phyloP scores from a whole-genome alignment of 37 sponge, comb jelly and placozoan genomes.

The Chondrilla cf. caribensis region DNA sequence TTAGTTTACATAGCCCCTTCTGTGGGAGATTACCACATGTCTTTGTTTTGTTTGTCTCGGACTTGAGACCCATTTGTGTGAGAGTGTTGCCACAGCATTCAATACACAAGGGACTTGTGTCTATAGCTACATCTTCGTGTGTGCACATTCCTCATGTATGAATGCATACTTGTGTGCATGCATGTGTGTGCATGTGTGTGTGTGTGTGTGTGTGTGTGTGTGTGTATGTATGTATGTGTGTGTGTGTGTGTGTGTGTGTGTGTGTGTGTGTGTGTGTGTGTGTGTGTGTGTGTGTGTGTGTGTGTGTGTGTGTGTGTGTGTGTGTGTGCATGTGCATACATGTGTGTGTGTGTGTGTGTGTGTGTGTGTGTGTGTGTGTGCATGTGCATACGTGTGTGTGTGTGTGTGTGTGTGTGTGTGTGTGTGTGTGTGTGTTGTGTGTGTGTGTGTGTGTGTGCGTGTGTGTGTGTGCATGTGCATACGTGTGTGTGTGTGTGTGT shows the following conservation, averaged over 20 bases:
- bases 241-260: conserved; percentile 7
- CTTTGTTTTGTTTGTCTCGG: too few species aligned
- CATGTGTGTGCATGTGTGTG: neutral
- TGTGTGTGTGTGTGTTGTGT: neutral
- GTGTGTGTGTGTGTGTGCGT: conserved; percentile 15
- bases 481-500: conserved; percentile 8
- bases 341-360: neutral
- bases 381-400: neutral
- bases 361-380: neutral
- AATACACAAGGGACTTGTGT: too few species aligned
- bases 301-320: conserved; percentile 10
- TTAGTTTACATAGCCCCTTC: too few species aligned
- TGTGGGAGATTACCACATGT: too few species aligned
- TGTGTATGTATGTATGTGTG: conserved; percentile 26
- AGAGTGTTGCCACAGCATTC: too few species aligned
- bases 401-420: conserved; percentile 19
- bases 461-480: conserved; percentile 43
- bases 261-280: neutral
- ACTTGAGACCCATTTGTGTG: too few species aligned
- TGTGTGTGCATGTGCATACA: neutral
- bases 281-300: neutral
- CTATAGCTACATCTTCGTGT: too few species aligned
- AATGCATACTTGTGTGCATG: conserved; percentile 2
- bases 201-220: conserved; percentile 30
- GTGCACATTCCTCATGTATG: neutral